Percentiles rank a stretch among this genome's conserved stretches.
phyloP scores from a whole-genome alignment of 1,140 invertebrate species.

The Bombus superbus region DNA sequence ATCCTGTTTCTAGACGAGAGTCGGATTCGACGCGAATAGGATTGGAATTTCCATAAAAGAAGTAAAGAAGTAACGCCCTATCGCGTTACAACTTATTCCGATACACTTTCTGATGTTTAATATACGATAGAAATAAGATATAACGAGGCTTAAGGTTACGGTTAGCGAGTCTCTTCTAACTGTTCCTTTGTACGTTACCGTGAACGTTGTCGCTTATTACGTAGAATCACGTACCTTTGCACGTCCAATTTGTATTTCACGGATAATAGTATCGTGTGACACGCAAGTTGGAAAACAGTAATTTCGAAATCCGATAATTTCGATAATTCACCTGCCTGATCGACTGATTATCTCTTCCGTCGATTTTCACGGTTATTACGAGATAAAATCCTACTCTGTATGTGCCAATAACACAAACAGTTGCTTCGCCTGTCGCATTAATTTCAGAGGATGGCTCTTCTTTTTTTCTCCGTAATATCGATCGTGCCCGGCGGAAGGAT shows the following conservation, averaged over 20 bases:
- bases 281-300: not conserved
- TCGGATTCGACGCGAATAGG: not conserved
- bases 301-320: not conserved
- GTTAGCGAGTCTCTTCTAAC: too few species aligned
- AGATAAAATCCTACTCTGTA: not conserved
- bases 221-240: not conserved
- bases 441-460: not conserved
- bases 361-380: not conserved
- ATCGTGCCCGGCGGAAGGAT: slow-evolving; percentile 14
- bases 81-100: not conserved
- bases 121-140: too few species aligned
- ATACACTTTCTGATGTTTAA: too few species aligned
- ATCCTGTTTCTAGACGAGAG: not conserved
- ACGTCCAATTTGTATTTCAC: not conserved
- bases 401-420: not conserved
- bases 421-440: not conserved
- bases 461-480: not conserved
- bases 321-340: not conserved
- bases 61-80: not conserved
- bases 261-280: not conserved
- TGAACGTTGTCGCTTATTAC: not conserved
- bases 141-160: too few species aligned
- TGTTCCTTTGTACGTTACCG: too few species aligned
- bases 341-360: not conserved
- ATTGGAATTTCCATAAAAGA: not conserved